Evolutionary conservation across 2,113 vertebrate genomes (phyloP), one percentile per base, ranked within the genome.

Genomic region (Meles meles): DNA sequence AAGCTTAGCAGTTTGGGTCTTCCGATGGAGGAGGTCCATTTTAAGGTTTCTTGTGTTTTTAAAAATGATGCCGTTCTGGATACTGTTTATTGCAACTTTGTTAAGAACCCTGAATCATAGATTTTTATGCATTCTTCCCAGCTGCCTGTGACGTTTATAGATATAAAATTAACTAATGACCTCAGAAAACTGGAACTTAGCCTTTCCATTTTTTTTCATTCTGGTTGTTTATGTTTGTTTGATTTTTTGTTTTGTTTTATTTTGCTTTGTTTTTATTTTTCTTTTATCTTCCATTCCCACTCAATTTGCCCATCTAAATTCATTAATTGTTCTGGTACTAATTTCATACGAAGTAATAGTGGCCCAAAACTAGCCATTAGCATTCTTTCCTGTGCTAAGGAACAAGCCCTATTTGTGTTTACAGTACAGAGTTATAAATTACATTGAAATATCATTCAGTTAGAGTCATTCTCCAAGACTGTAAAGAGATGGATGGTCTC

Each of bases 401-500:
- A 98, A 95, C 87, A 98, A 98, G 63, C 76, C 95, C 86, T 93
- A 83, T 98, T 98, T 98, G 96, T 98, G 97, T 98, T 98, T 98
- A 97, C 95, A 98, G 88, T 81, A 55, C 27, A 97, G 90, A 96
- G 94, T 97, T 98, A 96, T 98, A 98, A 98, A 98, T 98, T 98
- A 98, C 97, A 97, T 96, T 98, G 98, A 98, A 98, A 98, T 98
- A 98, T 98, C 97, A 98, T 98, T 98, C 98, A 98, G 97, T 98
- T 98, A 97, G 44, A 98, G 98, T 97, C 92, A 23, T 98, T 98
- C 98, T 98, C 96, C 91, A 98, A 90, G 97, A 98, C 5, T 98
- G 97, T 98, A 97, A 98, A 98, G 98, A 99, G 99, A 99, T 98
- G 98, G 99, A 99, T 99, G 98, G 97, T 99, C 99, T 99, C 98